A percentile compares a stretch with the other conserved stretches of the same genome.
Evolutionary conservation across 2,797 vertebrate species (phyloP).

Genomic region (Euphonia xanthogaster): DNA sequence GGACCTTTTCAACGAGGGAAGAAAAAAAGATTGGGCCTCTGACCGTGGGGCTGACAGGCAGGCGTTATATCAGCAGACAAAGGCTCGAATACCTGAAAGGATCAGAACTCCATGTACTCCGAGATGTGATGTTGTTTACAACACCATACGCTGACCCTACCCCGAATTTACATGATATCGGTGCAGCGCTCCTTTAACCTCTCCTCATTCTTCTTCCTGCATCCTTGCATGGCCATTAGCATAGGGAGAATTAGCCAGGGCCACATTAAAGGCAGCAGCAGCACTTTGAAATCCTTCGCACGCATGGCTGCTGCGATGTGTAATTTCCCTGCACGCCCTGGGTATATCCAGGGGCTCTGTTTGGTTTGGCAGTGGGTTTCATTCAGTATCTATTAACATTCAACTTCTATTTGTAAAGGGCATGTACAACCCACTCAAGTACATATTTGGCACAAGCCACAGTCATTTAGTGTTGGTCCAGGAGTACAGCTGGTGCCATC

Average conservation of each 20-base stretch:
- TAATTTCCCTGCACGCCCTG: conserved; percentile 46
- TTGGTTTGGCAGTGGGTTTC: conserved; percentile 59
- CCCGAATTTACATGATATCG: conserved; percentile 70
- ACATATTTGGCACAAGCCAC: conserved; percentile 68
- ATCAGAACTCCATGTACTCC: conserved; percentile 73
- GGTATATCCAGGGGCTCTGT: conserved; percentile 55
- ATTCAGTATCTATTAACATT: conserved; percentile 63
- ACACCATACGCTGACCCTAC: conserved; percentile 51
- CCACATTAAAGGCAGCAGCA: conserved; percentile 21
- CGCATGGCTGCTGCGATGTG: conserved; percentile 3
- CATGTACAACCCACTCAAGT: conserved; percentile 59
- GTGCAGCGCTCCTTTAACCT: conserved; percentile 31
- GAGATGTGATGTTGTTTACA: conserved; percentile 68
- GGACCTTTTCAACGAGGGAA: conserved; percentile 77
- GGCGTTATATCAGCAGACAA: conserved; percentile 82
- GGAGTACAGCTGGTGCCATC: conserved; percentile 77
- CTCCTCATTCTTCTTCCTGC: conserved; percentile 40
- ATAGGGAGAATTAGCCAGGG: conserved; percentile 11
- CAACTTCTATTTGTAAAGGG: conserved; percentile 63
- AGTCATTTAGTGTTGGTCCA: conserved; percentile 52
- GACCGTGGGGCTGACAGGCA: conserved; percentile 83
- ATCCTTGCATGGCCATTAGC: conserved; percentile 7
- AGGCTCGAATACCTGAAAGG: conserved; percentile 84
- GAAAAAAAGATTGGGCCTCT: conserved; percentile 87
- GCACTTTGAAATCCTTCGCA: conserved; percentile 28